phyloP scores from a whole-genome alignment of 2,113 vertebrate genomes.

The Lepus europaeus region DNA sequence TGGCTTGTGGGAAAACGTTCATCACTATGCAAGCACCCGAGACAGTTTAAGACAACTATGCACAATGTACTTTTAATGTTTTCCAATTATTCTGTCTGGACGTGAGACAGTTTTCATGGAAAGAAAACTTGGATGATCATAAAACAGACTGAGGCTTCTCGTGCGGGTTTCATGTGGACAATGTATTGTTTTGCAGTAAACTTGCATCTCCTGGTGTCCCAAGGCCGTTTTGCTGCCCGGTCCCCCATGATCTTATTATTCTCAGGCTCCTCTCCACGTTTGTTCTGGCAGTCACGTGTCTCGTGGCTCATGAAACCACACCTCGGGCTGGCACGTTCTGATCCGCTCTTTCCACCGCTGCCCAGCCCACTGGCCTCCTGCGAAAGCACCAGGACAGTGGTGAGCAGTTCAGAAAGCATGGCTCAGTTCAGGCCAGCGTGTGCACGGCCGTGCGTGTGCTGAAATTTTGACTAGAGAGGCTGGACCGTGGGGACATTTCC shows the following conservation, averaged over 20 bases:
- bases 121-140: neutral
- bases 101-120: neutral
- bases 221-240: neutral
- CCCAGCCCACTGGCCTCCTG: neutral
- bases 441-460: neutral
- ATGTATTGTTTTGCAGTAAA: neutral
- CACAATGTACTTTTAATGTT: neutral
- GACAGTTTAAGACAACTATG: neutral
- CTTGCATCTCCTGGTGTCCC: neutral
- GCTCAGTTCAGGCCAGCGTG: fast-evolving
- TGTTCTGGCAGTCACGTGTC: neutral
- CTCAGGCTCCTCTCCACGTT: neutral
- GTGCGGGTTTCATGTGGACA: neutral
- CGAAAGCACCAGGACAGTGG: neutral
- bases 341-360: neutral
- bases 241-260: neutral
- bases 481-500: neutral
- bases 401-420: neutral
- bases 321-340: neutral
- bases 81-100: neutral
- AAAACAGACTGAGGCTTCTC: neutral
- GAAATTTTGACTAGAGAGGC: neutral
- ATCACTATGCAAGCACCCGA: neutral
- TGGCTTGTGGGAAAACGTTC: neutral
- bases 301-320: neutral